Base-by-base conservation (phyloP, 2,113 vertebrate species). In the Abramis brama region DNA sequence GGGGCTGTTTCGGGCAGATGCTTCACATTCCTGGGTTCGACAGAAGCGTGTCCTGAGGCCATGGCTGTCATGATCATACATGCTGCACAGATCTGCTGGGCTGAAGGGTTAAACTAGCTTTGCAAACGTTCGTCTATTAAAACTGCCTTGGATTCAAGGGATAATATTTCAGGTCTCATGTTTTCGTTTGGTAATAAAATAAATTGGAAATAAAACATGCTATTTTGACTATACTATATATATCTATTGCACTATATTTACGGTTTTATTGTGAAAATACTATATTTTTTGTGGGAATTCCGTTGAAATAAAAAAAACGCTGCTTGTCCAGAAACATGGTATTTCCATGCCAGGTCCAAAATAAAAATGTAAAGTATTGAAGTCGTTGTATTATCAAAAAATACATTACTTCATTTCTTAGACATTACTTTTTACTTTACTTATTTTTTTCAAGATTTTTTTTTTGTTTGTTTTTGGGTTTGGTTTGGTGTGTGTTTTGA, bases 1-100 rank as follows among this genome's bases (percentile, higher is more conserved):
- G 39, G 39, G 23, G 39, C 39, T 47, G 59, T 80, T 80, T 80
- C 59, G n/a, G 59, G 59, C 79, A 81, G 79, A 81, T 81, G 39
- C 39, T 47, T 81, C 39, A 45, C 79, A 81, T 66, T 81, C 59
- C 79, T 81, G 8, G 13, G 79, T 66, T 64, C 4, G 79, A 47
- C 7, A 47, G 17, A 47, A 81, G 79, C 9, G 7, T 81, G 39
- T 47, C 59, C 59, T 6, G 36, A 45, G 59, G 79, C 39, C n/a
- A 81, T 66, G 15, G 25, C 79, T 81, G 79, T 66, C 59, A 19
- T 66, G 79, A 81, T 81, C 39, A 66, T 47, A 47, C n/a, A 45
- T 27, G 39, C 39, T 64, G 43, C 23, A 47, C 23, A 25, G 71
- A 74, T 47, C 1, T n/a, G n/a, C 71, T 47, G 71, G 43, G 43